Evolutionary conservation across 2,113 vertebrate species (phyloP).

Genomic region (Sarotherodon lohbergeri): DNA sequence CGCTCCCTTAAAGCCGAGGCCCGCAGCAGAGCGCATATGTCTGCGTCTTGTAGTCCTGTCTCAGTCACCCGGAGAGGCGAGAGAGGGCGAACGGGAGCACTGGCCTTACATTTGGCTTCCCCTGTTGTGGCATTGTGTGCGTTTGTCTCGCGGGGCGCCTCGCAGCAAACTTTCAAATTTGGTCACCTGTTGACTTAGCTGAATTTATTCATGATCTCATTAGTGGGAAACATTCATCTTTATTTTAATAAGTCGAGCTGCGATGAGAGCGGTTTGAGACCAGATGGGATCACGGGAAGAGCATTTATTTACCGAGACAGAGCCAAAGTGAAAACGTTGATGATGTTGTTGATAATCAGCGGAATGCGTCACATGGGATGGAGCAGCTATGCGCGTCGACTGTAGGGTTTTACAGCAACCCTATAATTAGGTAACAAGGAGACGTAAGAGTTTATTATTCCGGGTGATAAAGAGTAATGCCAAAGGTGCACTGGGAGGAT

Average conservation of each 20-base stretch:
- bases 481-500: conserved; percentile 47
- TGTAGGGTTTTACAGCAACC: conserved; percentile 49
- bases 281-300: conserved; percentile 10
- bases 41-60: neutral
- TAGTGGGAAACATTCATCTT: neutral
- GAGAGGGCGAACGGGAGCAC: neutral
- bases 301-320: conserved; percentile 26
- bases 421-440: conserved; percentile 64
- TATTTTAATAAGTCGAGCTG: neutral
- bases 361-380: conserved; percentile 16
- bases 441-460: conserved; percentile 56
- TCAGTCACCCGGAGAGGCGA: neutral
- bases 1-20: conserved; percentile 7
- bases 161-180: neutral
- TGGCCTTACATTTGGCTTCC: neutral
- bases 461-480: conserved; percentile 61
- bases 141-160: neutral
- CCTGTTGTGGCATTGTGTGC: neutral
- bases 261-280: neutral
- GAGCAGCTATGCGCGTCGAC: conserved; percentile 22
- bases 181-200: conserved; percentile 14
- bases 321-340: conserved; percentile 16
- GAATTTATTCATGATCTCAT: conserved; percentile 36
- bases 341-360: conserved; percentile 19
- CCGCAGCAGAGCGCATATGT: conserved; percentile 7